Evolutionary conservation across 2,888 invertebrate genomes (phyloP).

Genomic region (Stenoptilia bipunctidactyla): DNA sequence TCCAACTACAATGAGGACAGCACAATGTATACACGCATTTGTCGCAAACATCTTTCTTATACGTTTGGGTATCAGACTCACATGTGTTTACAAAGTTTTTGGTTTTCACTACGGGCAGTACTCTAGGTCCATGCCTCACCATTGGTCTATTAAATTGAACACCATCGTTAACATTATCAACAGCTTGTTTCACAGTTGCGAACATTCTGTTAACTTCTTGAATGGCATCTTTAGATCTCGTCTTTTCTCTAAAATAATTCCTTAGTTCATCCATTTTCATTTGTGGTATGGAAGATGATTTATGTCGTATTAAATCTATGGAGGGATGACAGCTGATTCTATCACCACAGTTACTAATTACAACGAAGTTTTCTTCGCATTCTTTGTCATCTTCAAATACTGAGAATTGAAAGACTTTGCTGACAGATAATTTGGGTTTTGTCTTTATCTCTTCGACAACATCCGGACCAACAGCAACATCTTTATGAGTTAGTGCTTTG

Average conservation of each 20-base stretch:
- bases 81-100: no score
- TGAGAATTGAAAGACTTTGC: constrained; percentile 34
- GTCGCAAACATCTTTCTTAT: constrained; percentile 19
- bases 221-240: constrained; percentile 43
- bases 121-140: constrained; percentile 43
- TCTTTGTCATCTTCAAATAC: constrained; percentile 23
- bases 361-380: constrained; percentile 27
- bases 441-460: constrained; percentile 5
- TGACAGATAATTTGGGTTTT: constrained; percentile 23
- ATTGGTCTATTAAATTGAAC: constrained; percentile 34
- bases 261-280: constrained; percentile 57
- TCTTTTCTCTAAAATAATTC: constrained; percentile 38
- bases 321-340: constrained; percentile 22
- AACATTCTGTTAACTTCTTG: constrained; percentile 59
- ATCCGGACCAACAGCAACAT: constrained; percentile 35
- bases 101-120: constrained; percentile 48
- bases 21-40: constrained; percentile 32
- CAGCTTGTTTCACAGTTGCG: constrained; percentile 36
- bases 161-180: constrained; percentile 15
- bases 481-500: constrained; percentile 31
- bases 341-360: constrained; percentile 25
- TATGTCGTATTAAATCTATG: constrained; percentile 27
- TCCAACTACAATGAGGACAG: constrained; percentile 28
- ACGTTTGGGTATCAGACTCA: constrained; percentile 23
- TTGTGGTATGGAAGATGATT: constrained; percentile 55